Evolutionary conservation across 2,888 invertebrate genomes (phyloP).

Genomic region (Prosopocoilus inquinatus): DNA sequence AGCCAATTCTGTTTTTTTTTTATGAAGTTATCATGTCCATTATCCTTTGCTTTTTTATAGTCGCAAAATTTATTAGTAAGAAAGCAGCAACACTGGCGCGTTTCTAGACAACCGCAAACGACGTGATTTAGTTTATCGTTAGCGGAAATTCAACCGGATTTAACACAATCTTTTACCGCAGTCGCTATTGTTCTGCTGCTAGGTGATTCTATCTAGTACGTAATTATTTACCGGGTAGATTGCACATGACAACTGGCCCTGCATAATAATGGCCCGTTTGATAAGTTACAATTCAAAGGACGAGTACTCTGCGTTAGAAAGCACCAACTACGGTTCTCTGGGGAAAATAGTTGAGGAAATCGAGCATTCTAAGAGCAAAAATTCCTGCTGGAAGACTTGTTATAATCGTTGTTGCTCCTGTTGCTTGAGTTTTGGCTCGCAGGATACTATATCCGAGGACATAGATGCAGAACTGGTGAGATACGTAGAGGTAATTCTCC

Average conservation of each 20-base stretch:
- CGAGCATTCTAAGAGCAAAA: background rate
- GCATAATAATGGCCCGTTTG: slow-evolving; percentile 28
- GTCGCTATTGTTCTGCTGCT: background rate
- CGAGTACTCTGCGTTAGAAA: slow-evolving; percentile 31
- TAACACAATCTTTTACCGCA: slow-evolving; percentile 8
- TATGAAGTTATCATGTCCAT: no score
- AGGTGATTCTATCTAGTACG: background rate
- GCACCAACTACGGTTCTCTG: slow-evolving; percentile 14
- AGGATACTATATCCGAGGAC: slow-evolving; percentile 35
- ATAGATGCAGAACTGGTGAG: slow-evolving; percentile 30
- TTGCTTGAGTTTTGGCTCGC: slow-evolving; percentile 23
- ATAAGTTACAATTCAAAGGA: slow-evolving; percentile 32
- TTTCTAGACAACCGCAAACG: slow-evolving; percentile 5
- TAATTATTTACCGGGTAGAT: no score
- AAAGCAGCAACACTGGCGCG: background rate
- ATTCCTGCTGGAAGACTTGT: background rate
- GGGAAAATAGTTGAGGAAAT: slow-evolving; percentile 20
- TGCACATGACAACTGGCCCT: no score
- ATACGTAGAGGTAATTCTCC: slow-evolving; percentile 31
- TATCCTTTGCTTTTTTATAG: no score
- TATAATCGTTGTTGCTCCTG: slow-evolving; percentile 15
- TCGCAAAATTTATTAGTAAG: no score
- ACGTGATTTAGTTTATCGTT: slow-evolving; percentile 5
- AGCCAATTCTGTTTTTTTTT: no score
- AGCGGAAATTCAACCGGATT: slow-evolving; percentile 18